Evolutionary conservation across 2,888 invertebrate genomes (phyloP).

Genomic region (Drosophila mimetica): DNA sequence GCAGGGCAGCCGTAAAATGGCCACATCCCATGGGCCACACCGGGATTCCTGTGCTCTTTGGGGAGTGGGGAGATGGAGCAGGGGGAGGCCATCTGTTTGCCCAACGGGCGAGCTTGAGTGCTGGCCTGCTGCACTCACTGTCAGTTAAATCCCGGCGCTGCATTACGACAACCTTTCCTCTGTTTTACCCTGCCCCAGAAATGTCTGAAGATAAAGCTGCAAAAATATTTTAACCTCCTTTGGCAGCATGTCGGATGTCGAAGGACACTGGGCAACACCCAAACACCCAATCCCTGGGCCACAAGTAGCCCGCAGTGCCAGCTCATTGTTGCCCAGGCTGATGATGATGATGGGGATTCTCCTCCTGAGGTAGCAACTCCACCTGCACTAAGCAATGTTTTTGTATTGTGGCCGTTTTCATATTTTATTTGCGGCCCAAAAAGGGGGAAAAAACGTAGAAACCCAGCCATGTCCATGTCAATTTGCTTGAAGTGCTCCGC

Average conservation of each 20-base stretch:
- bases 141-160: conserved; percentile 74
- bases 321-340: conserved; percentile 40
- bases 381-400: conserved; percentile 70
- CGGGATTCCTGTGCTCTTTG: conserved; percentile 17
- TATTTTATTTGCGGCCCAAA: conserved; percentile 67
- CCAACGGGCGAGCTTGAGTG: conserved; percentile 43
- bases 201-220: conserved; percentile 77
- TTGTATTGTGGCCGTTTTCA: conserved; percentile 64
- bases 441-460: conserved; percentile 23
- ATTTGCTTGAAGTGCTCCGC: conserved; percentile 46
- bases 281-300: conserved; percentile 1
- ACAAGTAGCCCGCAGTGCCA: conserved; percentile 29
- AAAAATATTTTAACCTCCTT: conserved; percentile 80
- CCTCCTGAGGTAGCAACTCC: conserved; percentile 47
- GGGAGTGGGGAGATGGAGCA: conserved; percentile 4
- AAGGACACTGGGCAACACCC: conserved; percentile 22
- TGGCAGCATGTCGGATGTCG: conserved; percentile 66
- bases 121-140: conserved; percentile 65
- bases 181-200: conserved; percentile 20
- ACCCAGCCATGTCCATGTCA: conserved; percentile 40
- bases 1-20: conserved; percentile 70
- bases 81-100: conserved; percentile 74
- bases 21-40: conserved; percentile 70
- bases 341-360: background rate
- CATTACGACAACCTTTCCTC: conserved; percentile 58